Percentiles rank a stretch among this genome's conserved stretches.
Conservation (phyloP, 2,888 invertebrate genomes). For the Halocaridina rubra region DNA sequence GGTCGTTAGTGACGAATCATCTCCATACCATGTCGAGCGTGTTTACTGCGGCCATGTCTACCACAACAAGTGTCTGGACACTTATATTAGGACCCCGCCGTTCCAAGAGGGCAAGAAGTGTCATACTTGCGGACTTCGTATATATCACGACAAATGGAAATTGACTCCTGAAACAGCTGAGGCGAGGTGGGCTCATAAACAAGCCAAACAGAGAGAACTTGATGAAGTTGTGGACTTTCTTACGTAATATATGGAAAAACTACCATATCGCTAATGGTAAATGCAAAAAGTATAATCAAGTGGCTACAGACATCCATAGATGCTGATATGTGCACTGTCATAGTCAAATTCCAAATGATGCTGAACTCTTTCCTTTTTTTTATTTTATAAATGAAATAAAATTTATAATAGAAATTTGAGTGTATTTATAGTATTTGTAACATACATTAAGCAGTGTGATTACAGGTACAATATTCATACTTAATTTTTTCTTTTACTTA, state of each 20-base stretch:
- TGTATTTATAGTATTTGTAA: too few relatives aligned
- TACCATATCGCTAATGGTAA: background rate
- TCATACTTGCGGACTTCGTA: constrained; percentile 74
- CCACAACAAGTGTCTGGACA: constrained; percentile 77
- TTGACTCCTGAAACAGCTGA: constrained; percentile 78
- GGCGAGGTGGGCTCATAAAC: constrained; percentile 81
- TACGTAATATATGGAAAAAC: constrained; percentile 23
- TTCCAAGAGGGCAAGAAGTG: constrained; percentile 80
- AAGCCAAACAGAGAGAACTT: constrained; percentile 79
- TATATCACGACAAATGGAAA: constrained; percentile 81
- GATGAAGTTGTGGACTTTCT: constrained; percentile 82
- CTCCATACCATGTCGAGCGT: constrained; percentile 76
- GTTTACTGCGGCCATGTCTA: constrained; percentile 81
- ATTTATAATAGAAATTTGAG: too few relatives aligned
- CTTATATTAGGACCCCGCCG: constrained; percentile 79
- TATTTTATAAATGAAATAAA: too few relatives aligned
- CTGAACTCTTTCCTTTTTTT: too few relatives aligned
- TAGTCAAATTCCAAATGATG: too few relatives aligned
- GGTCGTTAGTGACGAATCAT: constrained; percentile 71
- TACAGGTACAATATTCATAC: too few relatives aligned
- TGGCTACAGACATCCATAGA: too few relatives aligned
- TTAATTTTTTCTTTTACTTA: too few relatives aligned
- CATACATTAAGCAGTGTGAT: too few relatives aligned
- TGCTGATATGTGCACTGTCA: too few relatives aligned
- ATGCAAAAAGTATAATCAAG: too few relatives aligned